Conservation (phyloP, 2,888 invertebrate genomes). For the Dasypogon diadema region DNA sequence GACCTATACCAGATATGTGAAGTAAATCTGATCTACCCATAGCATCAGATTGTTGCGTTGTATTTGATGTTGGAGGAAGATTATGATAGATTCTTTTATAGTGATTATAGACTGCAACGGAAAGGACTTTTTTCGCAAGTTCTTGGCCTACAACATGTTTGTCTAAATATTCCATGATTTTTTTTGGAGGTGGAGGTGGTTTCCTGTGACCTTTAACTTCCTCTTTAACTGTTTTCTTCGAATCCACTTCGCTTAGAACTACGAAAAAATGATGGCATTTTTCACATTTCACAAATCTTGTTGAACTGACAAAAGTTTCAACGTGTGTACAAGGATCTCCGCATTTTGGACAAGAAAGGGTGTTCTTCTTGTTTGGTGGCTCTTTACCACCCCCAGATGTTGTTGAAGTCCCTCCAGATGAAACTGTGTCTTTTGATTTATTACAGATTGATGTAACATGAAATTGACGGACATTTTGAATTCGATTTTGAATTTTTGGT, state of each 20-base stretch:
- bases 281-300: constrained; percentile 97
- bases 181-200: constrained; percentile 95
- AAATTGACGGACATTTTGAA: constrained; percentile 54
- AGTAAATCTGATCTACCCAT: constrained; percentile 76
- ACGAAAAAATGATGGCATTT: constrained; percentile 99
- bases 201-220: constrained; percentile 78
- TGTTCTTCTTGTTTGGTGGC: constrained; percentile 74
- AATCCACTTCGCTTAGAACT: constrained; percentile 92
- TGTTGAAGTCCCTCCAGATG: constrained; percentile 40
- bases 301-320: constrained; percentile 96
- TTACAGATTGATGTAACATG: constrained; percentile 58
- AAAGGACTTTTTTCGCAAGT: constrained; percentile 95
- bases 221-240: constrained; percentile 87
- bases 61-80: constrained; percentile 71
- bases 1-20: constrained; percentile 85
- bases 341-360: constrained; percentile 94
- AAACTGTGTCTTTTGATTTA: constrained; percentile 58
- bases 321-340: constrained; percentile 98
- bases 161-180: constrained; percentile 96
- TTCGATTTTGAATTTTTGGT: constrained; percentile 39
- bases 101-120: constrained; percentile 99
- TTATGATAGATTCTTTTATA: constrained; percentile 98
- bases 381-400: constrained; percentile 69
- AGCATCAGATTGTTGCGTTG: constrained; percentile 61
- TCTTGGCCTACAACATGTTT: constrained; percentile 98